Conservation (phyloP, 2,797 vertebrate genomes). For the Onychomys leucogaster region DNA sequence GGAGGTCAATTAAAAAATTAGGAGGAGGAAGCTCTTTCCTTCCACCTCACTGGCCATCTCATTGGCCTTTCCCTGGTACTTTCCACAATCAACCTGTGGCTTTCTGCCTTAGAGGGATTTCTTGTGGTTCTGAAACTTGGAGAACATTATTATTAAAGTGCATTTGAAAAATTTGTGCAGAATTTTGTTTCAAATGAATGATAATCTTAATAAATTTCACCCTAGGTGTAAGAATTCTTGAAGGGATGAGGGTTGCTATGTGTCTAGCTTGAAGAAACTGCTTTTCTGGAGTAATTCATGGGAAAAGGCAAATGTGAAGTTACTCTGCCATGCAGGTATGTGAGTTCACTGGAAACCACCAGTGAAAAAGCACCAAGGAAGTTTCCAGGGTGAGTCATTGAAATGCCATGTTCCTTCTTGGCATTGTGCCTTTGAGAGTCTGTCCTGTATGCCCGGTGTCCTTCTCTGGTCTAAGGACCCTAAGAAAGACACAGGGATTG, state of each 20-base stretch:
- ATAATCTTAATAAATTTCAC: background rate
- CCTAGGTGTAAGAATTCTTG: background rate
- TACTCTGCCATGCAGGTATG: background rate
- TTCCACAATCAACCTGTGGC: background rate
- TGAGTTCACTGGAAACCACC: background rate
- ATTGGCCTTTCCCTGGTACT: no score
- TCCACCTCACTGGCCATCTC: no score
- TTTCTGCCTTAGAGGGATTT: background rate
- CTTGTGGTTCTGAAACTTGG: background rate
- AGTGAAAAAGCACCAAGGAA: no score
- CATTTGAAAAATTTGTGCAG: background rate
- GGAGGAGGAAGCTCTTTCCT: no score
- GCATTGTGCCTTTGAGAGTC: no score
- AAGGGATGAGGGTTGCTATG: background rate
- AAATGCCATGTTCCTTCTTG: no score
- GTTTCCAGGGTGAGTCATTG: no score
- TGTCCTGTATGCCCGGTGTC: no score
- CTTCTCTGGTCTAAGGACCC: no score
- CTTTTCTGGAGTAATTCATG: background rate
- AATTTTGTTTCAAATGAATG: background rate
- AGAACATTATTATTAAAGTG: background rate
- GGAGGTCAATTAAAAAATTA: no score
- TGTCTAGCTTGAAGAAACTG: background rate
- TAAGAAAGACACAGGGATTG: no score
- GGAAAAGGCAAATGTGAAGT: constrained; percentile 20